These are phyloP conservation scores for Halictus quadricinctus DNA, from an alignment of 2,888 invertebrate species.

Conservation along the genomic window DNA sequence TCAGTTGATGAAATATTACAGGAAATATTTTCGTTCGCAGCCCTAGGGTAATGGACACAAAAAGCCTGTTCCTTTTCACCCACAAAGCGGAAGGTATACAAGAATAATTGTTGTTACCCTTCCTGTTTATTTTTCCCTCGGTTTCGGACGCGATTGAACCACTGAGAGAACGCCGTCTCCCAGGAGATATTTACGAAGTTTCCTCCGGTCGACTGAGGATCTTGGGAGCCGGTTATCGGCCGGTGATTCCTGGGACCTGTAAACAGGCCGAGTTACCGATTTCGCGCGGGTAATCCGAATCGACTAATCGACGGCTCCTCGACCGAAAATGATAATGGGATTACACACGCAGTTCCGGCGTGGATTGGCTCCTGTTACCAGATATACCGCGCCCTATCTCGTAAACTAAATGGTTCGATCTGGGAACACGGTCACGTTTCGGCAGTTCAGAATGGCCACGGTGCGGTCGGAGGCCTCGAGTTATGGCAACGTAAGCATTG, in stretches of 20 bases:
- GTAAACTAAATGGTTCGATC: slow-evolving; percentile 53
- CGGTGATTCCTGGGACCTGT: slow-evolving; percentile 5
- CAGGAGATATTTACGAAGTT: neutral
- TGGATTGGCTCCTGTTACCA: slow-evolving; percentile 42
- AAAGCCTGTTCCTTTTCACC: neutral
- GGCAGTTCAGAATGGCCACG: slow-evolving; percentile 34
- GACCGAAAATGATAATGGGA: slow-evolving; percentile 53
- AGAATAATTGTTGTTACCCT: neutral
- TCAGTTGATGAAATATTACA: neutral
- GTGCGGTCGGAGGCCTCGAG: slow-evolving; percentile 13
- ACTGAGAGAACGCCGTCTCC: neutral
- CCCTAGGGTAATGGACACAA: neutral
- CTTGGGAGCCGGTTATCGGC: neutral
- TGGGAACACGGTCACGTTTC: slow-evolving; percentile 59
- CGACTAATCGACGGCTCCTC: slow-evolving; percentile 37
- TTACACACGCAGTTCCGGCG: slow-evolving; percentile 28
- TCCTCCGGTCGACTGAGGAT: neutral
- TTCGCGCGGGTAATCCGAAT: slow-evolving; percentile 14
- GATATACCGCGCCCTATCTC: slow-evolving; percentile 41
- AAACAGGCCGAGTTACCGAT: slow-evolving; percentile 23
- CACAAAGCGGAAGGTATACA: neutral
- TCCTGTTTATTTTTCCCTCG: neutral
- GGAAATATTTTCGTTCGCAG: neutral
- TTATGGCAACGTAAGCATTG: slow-evolving; percentile 56
- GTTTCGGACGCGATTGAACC: neutral